phyloP scores from a whole-genome alignment of 35 echinoderm and acorn worm species.

The Ptychodera flava region DNA sequence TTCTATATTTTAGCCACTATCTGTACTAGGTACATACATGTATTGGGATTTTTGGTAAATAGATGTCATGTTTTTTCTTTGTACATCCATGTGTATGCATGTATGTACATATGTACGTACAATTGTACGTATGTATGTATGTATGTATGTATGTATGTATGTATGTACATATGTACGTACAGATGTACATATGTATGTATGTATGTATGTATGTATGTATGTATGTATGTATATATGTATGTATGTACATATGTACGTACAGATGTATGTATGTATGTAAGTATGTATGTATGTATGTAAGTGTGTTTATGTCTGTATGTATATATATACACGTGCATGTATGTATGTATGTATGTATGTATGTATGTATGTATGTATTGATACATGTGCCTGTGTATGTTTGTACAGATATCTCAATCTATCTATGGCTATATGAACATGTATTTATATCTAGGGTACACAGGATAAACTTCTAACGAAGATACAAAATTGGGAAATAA shows the following conservation, averaged over 20 bases:
- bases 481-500: too few species aligned
- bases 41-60: background rate
- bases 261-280: background rate
- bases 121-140: background rate
- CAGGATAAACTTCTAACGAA: too few species aligned
- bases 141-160: background rate
- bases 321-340: background rate
- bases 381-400: background rate
- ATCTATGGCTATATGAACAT: background rate
- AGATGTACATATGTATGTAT: background rate
- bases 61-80: background rate
- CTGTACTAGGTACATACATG: background rate
- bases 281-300: background rate
- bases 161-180: background rate
- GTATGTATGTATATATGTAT: background rate
- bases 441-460: background rate
- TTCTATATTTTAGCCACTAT: background rate
- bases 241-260: background rate
- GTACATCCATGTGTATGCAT: background rate
- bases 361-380: background rate
- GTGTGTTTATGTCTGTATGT: background rate
- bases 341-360: conserved; percentile 2
- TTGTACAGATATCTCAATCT: background rate
- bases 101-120: background rate
- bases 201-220: conserved; percentile 2